Evolutionary conservation across 2,113 vertebrate species (phyloP).

Genomic region (Dendrocopos noguchii): DNA sequence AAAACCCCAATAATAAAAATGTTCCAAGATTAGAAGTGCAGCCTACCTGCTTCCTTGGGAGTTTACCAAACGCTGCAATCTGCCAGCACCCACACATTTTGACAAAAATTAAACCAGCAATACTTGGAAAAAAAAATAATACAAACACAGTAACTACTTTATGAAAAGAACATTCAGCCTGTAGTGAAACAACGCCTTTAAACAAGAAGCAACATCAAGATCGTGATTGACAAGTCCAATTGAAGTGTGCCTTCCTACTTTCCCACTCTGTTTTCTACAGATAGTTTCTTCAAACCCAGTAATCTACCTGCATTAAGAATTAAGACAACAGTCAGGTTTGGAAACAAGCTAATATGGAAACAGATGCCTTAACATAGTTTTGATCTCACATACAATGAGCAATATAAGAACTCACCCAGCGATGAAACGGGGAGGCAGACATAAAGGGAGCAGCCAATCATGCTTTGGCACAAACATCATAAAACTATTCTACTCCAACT

Average conservation of each 20-base stretch:
- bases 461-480: neutral
- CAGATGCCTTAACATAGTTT: neutral
- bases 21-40: neutral
- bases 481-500: neutral
- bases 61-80: constrained; percentile 16
- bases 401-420: neutral
- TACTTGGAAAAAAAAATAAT: neutral
- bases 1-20: neutral
- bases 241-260: neutral
- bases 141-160: neutral
- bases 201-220: neutral
- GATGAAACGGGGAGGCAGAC: neutral
- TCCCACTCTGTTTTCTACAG: neutral
- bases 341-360: neutral
- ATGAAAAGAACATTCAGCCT: neutral
- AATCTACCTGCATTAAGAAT: neutral
- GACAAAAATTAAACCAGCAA: neutral
- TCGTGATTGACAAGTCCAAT: neutral
- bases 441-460: neutral
- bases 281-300: neutral
- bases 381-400: neutral
- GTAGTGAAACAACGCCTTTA: neutral
- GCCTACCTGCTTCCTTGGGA: neutral
- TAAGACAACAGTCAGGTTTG: neutral
- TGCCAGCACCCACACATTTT: neutral